Conservation (phyloP, 1,140 invertebrate species). For the Drosophila kanapiae region DNA sequence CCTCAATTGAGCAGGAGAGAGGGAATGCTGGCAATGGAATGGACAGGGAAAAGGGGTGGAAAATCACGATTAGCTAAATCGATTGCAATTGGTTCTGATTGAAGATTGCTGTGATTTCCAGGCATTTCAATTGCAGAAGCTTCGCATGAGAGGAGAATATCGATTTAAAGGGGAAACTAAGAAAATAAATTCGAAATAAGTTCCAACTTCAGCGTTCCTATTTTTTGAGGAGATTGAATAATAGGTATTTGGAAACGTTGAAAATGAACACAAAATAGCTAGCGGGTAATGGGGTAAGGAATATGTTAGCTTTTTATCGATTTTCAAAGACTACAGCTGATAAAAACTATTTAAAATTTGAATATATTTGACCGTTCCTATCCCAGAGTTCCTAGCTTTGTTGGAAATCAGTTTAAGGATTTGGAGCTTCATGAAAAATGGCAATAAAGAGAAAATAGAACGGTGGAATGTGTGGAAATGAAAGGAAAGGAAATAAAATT, state of each 20-base stretch:
- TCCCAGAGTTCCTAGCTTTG: background rate
- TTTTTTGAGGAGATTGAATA: background rate
- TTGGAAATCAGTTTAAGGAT: background rate
- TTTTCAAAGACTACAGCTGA: no score
- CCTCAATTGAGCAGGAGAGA: conserved; percentile 4
- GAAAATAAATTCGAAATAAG: background rate
- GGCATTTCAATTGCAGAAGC: background rate
- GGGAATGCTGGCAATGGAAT: background rate
- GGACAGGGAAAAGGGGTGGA: background rate
- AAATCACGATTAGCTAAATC: conserved; percentile 30
- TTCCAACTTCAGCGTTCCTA: background rate
- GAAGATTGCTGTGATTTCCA: conserved; percentile 1
- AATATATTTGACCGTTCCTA: no score
- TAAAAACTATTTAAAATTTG: no score
- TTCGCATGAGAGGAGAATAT: background rate
- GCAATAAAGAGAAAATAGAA: background rate
- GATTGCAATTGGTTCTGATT: conserved; percentile 32
- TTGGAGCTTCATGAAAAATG: background rate
- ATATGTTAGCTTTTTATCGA: no score
- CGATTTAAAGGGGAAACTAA: background rate
- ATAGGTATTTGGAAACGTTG: background rate
- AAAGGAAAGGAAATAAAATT: no score
- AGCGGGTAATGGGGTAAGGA: no score
- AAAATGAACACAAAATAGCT: background rate
- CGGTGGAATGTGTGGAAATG: no score